Evolutionary conservation across 2,797 vertebrate genomes (phyloP).

Genomic region (Sebastes umbrosus): DNA sequence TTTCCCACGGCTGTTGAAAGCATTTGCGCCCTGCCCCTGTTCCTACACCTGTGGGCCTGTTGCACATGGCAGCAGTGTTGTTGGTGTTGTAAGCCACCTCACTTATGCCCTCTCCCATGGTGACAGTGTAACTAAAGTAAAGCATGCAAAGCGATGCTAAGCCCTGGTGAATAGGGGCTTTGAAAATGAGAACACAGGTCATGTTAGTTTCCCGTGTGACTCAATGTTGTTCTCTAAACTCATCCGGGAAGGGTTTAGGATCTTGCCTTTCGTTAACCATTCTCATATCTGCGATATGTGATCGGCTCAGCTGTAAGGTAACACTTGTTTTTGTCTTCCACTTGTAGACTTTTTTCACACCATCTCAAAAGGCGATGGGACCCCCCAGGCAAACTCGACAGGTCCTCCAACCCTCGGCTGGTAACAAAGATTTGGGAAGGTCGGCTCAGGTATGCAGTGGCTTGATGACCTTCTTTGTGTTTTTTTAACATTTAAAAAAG

Average conservation of each 20-base stretch:
- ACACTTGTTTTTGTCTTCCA: slow-evolving; percentile 50
- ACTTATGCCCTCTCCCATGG: slow-evolving; percentile 80
- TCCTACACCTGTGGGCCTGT: slow-evolving; percentile 84
- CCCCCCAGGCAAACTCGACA: slow-evolving; percentile 85
- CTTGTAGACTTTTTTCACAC: slow-evolving; percentile 81
- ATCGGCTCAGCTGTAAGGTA: neutral
- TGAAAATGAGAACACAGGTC: slow-evolving; percentile 56
- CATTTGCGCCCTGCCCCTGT: slow-evolving; percentile 72
- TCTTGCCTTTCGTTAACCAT: neutral
- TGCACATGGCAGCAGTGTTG: slow-evolving; percentile 59
- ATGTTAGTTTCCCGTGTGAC: slow-evolving; percentile 35
- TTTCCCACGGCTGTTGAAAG: slow-evolving; percentile 84
- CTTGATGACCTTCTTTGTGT: neutral
- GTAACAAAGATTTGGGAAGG: slow-evolving; percentile 83
- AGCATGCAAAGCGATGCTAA: slow-evolving; percentile 68
- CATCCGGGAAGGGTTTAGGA: neutral
- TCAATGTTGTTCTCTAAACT: slow-evolving; percentile 3
- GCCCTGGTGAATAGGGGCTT: slow-evolving; percentile 70
- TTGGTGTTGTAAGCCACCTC: slow-evolving; percentile 58
- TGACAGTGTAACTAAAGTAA: slow-evolving; percentile 81
- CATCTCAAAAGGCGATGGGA: slow-evolving; percentile 56
- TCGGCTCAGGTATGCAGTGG: slow-evolving; percentile 80
- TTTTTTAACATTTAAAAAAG: neutral
- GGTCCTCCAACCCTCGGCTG: slow-evolving; percentile 88
- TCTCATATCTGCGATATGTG: neutral